A percentile compares a stretch with the other conserved stretches of the same genome.
These are phyloP conservation scores for Hippocampus comes DNA, from an alignment of 2,113 vertebrate species.

Conservation along the genomic window DNA sequence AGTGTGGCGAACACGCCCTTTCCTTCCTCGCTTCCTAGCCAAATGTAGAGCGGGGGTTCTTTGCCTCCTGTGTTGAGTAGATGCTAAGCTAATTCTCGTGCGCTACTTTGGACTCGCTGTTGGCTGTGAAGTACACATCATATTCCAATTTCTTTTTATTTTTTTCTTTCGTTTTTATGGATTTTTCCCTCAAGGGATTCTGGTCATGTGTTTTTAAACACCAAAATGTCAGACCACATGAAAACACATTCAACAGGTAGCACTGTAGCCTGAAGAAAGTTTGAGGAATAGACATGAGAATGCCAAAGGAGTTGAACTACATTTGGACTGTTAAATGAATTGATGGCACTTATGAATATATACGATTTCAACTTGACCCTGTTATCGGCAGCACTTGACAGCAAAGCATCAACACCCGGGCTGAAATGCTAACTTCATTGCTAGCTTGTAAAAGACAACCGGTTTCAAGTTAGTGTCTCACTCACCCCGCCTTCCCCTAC, in stretches of 20 bases:
- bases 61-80: not conserved
- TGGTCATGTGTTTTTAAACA: not conserved
- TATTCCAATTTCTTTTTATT: not conserved
- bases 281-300: not conserved
- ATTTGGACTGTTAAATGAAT: not conserved
- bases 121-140: not conserved
- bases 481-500: not conserved
- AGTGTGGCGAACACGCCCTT: constrained; percentile 1
- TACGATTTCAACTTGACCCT: not conserved
- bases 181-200: not conserved
- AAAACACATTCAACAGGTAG: not conserved
- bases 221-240: not conserved
- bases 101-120: constrained; percentile 5
- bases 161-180: not conserved
- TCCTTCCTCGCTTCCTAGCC: not conserved
- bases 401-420: not conserved
- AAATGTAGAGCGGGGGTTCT: not conserved
- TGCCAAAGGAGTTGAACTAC: not conserved
- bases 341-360: not conserved
- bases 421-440: not conserved
- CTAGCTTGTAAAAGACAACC: not conserved
- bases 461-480: not conserved
- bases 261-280: not conserved
- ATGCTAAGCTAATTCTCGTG: constrained; percentile 3
- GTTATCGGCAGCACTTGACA: not conserved